A percentile compares a stretch with the other conserved stretches of the same genome.
Conservation (phyloP, 2,888 invertebrate genomes). For the Agrochola macilenta region DNA sequence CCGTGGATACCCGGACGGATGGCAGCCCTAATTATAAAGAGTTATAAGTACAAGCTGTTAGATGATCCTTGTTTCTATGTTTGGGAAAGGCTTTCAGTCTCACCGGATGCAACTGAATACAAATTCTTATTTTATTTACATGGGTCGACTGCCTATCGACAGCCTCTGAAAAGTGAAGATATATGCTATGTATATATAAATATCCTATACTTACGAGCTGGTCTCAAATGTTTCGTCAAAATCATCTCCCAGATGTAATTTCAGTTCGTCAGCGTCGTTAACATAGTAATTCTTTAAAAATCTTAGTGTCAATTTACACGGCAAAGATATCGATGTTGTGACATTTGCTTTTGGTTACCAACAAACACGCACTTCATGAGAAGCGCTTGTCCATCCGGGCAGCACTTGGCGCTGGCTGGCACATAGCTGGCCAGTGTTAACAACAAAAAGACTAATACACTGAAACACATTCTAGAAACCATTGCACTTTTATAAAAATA, state of each 20-base stretch:
- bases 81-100: not conserved
- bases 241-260: slow-evolving; percentile 45
- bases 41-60: too few species aligned
- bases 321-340: slow-evolving; percentile 55
- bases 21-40: too few species aligned
- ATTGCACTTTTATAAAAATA: not conserved
- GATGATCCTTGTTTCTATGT: not conserved
- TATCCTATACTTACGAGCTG: slow-evolving; percentile 65
- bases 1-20: not conserved
- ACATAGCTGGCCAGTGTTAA: slow-evolving; percentile 21
- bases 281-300: slow-evolving; percentile 46
- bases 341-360: slow-evolving; percentile 70
- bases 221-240: slow-evolving; percentile 50
- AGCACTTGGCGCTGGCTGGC: slow-evolving; percentile 62
- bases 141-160: not conserved
- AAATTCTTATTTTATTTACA: too few species aligned
- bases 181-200: too few species aligned
- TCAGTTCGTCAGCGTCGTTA: slow-evolving; percentile 47
- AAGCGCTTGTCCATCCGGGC: slow-evolving; percentile 61
- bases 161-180: too few species aligned
- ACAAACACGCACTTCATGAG: slow-evolving; percentile 60
- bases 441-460: not conserved
- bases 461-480: slow-evolving; percentile 41
- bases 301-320: slow-evolving; percentile 56
- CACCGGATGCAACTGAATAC: not conserved